Base-by-base conservation (phyloP, 1,140 invertebrate genomes). In the Calephelis nemesis region DNA sequence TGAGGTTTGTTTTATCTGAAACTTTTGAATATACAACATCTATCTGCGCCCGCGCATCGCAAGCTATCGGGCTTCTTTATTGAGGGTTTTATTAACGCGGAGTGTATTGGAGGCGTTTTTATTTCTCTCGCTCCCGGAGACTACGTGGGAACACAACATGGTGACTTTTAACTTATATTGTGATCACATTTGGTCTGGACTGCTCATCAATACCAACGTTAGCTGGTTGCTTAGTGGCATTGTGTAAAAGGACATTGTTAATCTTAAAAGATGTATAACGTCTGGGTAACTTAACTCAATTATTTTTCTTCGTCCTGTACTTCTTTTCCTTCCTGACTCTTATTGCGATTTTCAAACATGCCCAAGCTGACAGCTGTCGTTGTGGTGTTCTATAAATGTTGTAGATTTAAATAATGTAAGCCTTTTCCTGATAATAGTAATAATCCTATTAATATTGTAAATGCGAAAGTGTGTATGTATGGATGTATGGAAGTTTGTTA, bases 31-130 rank as follows among this genome's bases (percentile, higher is more conserved):
- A 73, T 83, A 80, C 81, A 76, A 65, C 60, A 63, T 68, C 68
- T 73, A 78, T 74, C 74, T 78, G 81, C 83, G 81, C 82, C 74
- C 82, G 83, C 83, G 82, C 83, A 81, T 70, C 69, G 78, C 76
- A 65, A 79, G 73, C 76, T 78, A 82, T 83, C 83, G 73, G 76
- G 71, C 79, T 79, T 73, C 79, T 89, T 85, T 88, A 87, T 84
- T 84, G 80, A 85, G 78, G 82, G 79, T 87, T 85, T 87, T 87
- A 89, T 86, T 85, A 88, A 85, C 79, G 81, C 73, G 77, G 77
- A 76, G 76, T 80, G 75, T 72, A 68, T 79, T 80, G 75, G 73
- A 83, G 82, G 84, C 78, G 80, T 85, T 88, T 85, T 83, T 85
- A 81, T 86, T 75, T 72, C 69, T 69, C 71, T 65, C 60, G 81